Conservation (phyloP, 2,888 invertebrate genomes). For the Eupithecia vulgata region DNA sequence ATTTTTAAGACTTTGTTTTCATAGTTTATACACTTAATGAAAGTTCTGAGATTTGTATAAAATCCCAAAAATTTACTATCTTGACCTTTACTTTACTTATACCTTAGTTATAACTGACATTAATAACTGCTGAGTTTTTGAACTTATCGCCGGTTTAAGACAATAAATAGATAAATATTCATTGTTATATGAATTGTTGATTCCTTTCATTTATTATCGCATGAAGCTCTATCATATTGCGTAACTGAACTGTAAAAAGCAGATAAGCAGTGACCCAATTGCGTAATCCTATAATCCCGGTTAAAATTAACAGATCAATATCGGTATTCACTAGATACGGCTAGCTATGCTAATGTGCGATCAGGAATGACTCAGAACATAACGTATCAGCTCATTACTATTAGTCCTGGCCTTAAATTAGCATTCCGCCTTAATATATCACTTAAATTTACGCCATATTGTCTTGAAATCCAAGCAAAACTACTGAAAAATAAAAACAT, state of each 20-base stretch:
- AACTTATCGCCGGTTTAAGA: not conserved
- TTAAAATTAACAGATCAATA: constrained; percentile 27
- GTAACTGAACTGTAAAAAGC: constrained; percentile 46
- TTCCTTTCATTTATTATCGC: constrained; percentile 33
- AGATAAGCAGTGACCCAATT: constrained; percentile 56
- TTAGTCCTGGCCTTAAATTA: constrained; percentile 47
- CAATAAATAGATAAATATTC: not conserved
- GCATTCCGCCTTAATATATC: constrained; percentile 47
- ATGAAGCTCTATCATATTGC: constrained; percentile 43
- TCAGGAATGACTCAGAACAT: constrained; percentile 18
- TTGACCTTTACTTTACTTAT: not conserved
- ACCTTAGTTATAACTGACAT: not conserved
- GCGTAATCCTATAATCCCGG: constrained; percentile 50
- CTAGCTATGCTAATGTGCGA: constrained; percentile 11
- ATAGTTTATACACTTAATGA: not conserved
- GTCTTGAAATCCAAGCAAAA: not conserved
- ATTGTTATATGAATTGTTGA: constrained; percentile 19
- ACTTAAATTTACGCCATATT: constrained; percentile 41
- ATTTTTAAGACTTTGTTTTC: not conserved
- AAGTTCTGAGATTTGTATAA: not conserved
- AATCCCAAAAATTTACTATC: not conserved
- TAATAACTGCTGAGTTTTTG: not conserved
- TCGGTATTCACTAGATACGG: constrained; percentile 16
- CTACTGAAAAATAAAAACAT: not conserved
- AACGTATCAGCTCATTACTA: constrained; percentile 22